phyloP scores from a whole-genome alignment of 1,140 invertebrate species.

The Oreohelix idahoensis region DNA sequence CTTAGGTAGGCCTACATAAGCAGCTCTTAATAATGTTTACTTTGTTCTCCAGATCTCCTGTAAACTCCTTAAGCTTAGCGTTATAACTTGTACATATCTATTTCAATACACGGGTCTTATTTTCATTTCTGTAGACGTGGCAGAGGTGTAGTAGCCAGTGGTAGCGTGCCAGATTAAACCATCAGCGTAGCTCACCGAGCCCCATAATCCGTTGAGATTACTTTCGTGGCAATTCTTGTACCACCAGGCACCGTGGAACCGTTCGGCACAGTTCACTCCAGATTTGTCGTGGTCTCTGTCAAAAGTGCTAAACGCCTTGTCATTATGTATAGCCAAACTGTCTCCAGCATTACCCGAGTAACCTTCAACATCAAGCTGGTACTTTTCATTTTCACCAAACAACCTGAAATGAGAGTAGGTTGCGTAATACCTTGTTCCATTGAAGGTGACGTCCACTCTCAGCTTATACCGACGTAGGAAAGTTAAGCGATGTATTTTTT shows the following conservation, averaged over 20 bases:
- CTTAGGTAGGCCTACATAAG: too few relatives aligned
- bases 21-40: too few relatives aligned
- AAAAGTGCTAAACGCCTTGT: not conserved
- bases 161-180: not conserved
- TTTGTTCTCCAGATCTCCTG: too few relatives aligned
- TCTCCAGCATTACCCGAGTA: not conserved
- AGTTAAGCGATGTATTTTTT: not conserved
- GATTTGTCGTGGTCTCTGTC: not conserved
- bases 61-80: too few relatives aligned
- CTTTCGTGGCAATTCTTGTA: not conserved
- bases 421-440: not conserved
- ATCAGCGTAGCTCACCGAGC: not conserved
- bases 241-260: not conserved
- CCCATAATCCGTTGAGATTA: slow-evolving; percentile 15
- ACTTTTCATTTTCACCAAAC: not conserved
- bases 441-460: not conserved
- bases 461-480: not conserved
- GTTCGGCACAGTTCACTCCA: not conserved
- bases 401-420: not conserved
- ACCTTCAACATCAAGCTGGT: not conserved
- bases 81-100: too few relatives aligned
- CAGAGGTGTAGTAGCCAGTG: not conserved
- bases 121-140: not conserved
- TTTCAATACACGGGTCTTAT: not conserved
- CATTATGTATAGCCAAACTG: not conserved